phyloP scores from a whole-genome alignment of 2,113 vertebrate species.

The Aepyceros melampus region DNA sequence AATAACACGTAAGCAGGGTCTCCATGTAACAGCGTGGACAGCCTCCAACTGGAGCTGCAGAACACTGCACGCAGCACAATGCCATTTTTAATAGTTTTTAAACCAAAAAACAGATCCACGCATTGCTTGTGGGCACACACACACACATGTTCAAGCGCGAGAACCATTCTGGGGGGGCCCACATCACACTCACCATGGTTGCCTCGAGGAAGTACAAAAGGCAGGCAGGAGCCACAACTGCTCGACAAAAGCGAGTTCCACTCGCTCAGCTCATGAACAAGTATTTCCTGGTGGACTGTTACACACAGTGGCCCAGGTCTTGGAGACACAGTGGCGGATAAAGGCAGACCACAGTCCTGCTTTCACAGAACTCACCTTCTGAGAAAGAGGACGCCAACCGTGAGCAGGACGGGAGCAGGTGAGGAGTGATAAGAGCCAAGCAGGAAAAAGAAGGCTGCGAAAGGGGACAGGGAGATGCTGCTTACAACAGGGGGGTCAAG shows the following conservation, averaged over 20 bases:
- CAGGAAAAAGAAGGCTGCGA: not conserved
- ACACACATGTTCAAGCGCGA: not conserved
- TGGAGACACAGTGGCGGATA: not conserved
- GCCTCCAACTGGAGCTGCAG: not conserved
- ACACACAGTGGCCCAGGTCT: not conserved
- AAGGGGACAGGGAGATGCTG: not conserved
- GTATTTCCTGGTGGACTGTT: not conserved
- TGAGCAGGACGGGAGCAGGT: fast-evolving
- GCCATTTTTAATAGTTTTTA: not conserved
- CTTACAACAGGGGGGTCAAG: no score
- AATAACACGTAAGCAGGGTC: not conserved
- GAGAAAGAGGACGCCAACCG: not conserved
- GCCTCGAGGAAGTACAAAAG: not conserved
- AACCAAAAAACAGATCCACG: not conserved
- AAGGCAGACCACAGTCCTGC: not conserved
- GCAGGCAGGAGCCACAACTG: not conserved
- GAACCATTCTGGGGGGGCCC: not conserved
- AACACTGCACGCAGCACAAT: not conserved
- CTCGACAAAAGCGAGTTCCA: not conserved
- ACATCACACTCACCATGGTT: not conserved
- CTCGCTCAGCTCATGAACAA: not conserved
- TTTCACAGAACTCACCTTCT: not conserved
- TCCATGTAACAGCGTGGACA: not conserved
- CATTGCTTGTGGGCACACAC: not conserved
- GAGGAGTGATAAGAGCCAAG: not conserved